Evolutionary conservation across 2,113 vertebrate genomes (phyloP).

Genomic region (Caretta caretta): DNA sequence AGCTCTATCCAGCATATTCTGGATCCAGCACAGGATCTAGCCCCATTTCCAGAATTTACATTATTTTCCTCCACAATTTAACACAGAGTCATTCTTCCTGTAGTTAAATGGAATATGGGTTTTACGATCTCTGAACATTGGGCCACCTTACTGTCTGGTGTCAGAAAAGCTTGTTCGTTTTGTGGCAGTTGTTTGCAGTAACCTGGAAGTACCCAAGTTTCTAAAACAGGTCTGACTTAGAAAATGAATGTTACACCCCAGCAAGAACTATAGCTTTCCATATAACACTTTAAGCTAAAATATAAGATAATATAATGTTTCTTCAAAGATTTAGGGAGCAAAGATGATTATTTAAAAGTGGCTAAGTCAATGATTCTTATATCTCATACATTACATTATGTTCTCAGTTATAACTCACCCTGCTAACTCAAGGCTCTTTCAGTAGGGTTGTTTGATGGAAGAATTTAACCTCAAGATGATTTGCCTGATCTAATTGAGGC

Average conservation of each 20-base stretch:
- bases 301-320: constrained; percentile 65
- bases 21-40: constrained; percentile 1
- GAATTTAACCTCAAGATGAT: neutral
- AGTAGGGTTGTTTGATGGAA: neutral
- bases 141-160: neutral
- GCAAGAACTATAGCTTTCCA: constrained; percentile 57
- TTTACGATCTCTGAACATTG: neutral
- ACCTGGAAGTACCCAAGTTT: constrained; percentile 43
- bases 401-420: neutral
- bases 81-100: neutral
- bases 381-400: constrained; percentile 13
- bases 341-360: constrained; percentile 63
- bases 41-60: neutral
- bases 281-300: constrained; percentile 62
- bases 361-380: constrained; percentile 58
- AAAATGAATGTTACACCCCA: constrained; percentile 63
- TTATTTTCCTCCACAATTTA: constrained; percentile 19
- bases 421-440: constrained; percentile 19
- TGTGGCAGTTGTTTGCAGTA: constrained; percentile 7
- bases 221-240: constrained; percentile 51
- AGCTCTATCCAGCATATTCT: neutral
- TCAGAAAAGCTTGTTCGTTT: neutral
- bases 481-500: neutral
- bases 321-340: constrained; percentile 67
- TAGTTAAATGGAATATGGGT: neutral